phyloP scores from a whole-genome alignment of 2,113 vertebrate genomes.

The Hypocryptadius cinnamomeus region DNA sequence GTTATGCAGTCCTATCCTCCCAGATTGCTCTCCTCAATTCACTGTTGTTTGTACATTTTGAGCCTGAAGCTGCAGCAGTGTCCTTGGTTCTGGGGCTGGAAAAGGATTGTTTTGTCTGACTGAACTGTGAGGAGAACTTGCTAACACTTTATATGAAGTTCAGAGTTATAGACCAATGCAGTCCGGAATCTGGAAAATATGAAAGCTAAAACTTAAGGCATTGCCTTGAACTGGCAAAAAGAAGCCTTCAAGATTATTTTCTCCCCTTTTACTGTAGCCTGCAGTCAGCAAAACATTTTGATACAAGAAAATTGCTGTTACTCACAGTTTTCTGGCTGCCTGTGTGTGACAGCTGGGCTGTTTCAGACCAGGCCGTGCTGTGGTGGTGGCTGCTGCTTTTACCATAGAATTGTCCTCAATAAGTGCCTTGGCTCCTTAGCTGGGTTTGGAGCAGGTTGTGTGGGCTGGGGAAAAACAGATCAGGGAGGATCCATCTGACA shows the following conservation, averaged over 20 bases:
- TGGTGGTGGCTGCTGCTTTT: background rate
- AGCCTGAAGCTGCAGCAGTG: fast-evolving
- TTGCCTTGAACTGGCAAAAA: background rate
- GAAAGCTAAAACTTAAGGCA: background rate
- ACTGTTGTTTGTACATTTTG: background rate
- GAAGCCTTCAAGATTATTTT: background rate
- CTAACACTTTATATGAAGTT: background rate
- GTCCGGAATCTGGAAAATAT: background rate
- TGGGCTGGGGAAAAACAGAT: background rate
- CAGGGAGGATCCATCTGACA: background rate
- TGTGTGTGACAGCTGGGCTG: background rate
- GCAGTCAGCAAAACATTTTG: background rate
- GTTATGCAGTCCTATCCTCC: background rate
- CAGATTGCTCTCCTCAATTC: background rate
- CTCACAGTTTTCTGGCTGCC: background rate
- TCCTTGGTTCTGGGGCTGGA: background rate
- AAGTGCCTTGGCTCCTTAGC: background rate
- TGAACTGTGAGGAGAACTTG: background rate
- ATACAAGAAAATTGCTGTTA: background rate
- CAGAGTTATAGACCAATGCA: background rate
- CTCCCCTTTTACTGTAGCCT: background rate
- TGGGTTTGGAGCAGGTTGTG: background rate
- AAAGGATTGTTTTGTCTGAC: background rate
- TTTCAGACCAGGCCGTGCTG: background rate
- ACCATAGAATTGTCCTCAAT: background rate